phyloP scores from a whole-genome alignment of 30 jellyfish, hydroid and myxozoan genomes.

The Cassiopea xamachana region DNA sequence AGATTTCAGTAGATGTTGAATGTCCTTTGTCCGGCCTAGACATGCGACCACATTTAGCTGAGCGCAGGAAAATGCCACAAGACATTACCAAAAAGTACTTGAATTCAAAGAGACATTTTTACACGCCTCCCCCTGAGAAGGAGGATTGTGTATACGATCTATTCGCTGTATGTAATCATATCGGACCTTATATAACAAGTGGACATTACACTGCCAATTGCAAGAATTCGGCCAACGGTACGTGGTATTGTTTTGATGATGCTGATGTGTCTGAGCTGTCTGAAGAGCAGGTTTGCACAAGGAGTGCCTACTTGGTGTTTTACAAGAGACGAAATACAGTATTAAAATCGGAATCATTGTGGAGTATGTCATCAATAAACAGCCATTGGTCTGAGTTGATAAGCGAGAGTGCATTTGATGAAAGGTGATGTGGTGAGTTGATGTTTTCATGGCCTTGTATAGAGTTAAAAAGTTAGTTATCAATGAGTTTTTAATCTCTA shows the following conservation, averaged over 20 bases:
- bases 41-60: slow-evolving; percentile 73
- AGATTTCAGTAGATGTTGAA: slow-evolving; percentile 70
- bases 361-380: slow-evolving; percentile 48
- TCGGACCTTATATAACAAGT: slow-evolving; percentile 83
- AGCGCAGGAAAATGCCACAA: slow-evolving; percentile 45
- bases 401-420: slow-evolving; percentile 8
- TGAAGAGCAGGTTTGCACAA: slow-evolving; percentile 77
- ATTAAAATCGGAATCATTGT: slow-evolving; percentile 56
- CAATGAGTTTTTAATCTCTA: too few relatives aligned
- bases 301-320: slow-evolving; percentile 85
- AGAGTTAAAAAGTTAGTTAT: too few relatives aligned
- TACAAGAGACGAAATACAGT: slow-evolving; percentile 75
- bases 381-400: slow-evolving; percentile 68
- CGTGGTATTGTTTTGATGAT: slow-evolving; percentile 87
- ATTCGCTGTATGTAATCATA: slow-evolving; percentile 85
- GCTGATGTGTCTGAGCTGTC: slow-evolving; percentile 47
- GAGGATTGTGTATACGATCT: slow-evolving; percentile 81
- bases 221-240: slow-evolving; percentile 70
- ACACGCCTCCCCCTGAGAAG: slow-evolving; percentile 65
- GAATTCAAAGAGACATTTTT: slow-evolving; percentile 32
- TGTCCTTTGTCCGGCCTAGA: slow-evolving; percentile 78
- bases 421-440: slow-evolving; percentile 13
- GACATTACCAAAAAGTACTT: slow-evolving; percentile 30
- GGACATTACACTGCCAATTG: slow-evolving; percentile 89
- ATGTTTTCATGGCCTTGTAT: too few relatives aligned